These are phyloP conservation scores for Pomacea maculata DNA, from an alignment of 1,140 invertebrate genomes.

Conservation along the genomic window DNA sequence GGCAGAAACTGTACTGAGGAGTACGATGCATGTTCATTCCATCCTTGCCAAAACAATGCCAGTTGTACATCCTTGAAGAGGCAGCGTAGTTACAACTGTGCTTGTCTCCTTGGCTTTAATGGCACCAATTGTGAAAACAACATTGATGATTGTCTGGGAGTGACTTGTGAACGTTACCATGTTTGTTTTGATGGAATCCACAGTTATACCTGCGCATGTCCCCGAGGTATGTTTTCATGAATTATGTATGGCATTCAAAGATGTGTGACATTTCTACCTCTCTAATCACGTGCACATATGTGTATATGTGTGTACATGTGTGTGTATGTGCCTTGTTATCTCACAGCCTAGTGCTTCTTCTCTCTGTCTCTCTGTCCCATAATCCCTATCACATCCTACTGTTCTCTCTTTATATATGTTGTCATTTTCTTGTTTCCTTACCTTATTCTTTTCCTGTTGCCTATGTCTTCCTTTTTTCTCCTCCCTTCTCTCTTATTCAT, in stretches of 20 bases:
- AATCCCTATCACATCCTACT: too few species aligned
- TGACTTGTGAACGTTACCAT: constrained; percentile 29
- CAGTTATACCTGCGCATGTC: constrained; percentile 43
- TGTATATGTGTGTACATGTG: neutral
- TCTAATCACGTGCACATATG: neutral
- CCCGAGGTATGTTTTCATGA: constrained; percentile 31
- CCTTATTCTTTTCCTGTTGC: too few species aligned
- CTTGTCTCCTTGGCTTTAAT: constrained; percentile 44
- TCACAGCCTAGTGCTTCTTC: too few species aligned
- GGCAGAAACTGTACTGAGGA: constrained; percentile 87
- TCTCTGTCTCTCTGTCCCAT: too few species aligned
- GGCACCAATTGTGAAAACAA: constrained; percentile 54
- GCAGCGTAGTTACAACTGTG: constrained; percentile 40
- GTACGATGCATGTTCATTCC: constrained; percentile 69
- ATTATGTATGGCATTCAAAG: neutral
- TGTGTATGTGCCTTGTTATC: neutral
- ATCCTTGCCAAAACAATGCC: constrained; percentile 67
- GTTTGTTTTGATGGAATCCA: constrained; percentile 42
- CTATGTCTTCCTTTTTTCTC: too few species aligned
- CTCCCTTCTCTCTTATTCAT: too few species aligned
- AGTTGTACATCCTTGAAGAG: constrained; percentile 35
- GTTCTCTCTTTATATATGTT: too few species aligned
- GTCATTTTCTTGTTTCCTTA: too few species aligned
- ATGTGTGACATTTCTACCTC: neutral
- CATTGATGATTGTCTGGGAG: constrained; percentile 43